phyloP scores from a whole-genome alignment of 1,140 invertebrate species.

The Helicoverpa armigera region DNA sequence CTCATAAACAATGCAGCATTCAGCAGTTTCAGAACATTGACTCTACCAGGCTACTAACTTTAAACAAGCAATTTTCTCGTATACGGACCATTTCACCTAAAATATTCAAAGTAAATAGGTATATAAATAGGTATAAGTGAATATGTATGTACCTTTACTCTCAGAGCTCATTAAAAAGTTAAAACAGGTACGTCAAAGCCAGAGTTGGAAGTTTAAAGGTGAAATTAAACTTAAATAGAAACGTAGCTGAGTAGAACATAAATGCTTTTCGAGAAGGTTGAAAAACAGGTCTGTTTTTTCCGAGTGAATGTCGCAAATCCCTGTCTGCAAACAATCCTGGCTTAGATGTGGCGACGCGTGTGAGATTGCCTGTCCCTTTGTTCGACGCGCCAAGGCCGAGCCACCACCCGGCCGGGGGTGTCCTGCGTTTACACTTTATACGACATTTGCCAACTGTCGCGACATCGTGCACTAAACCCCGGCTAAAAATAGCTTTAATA shows the following conservation, averaged over 20 bases:
- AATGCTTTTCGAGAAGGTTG: constrained; percentile 23
- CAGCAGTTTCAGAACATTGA: constrained; percentile 15
- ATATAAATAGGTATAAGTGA: no score
- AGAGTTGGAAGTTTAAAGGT: constrained; percentile 19
- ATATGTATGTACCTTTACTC: constrained; percentile 9
- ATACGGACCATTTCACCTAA: neutral
- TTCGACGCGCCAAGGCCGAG: constrained; percentile 24
- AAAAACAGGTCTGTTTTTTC: constrained; percentile 31
- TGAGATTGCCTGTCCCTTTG: constrained; percentile 42
- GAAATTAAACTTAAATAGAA: constrained; percentile 14
- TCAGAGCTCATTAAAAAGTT: constrained; percentile 34
- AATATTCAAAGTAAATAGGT: constrained; percentile 9
- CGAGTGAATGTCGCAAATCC: constrained; percentile 4
- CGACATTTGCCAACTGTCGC: constrained; percentile 38
- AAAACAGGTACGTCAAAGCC: constrained; percentile 5
- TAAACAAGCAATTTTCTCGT: constrained; percentile 25
- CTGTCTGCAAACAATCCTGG: constrained; percentile 26
- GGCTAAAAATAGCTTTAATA: constrained; percentile 31
- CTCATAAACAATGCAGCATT: constrained; percentile 31
- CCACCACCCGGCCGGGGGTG: constrained; percentile 24
- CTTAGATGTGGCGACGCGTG: constrained; percentile 22
- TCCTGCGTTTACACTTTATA: constrained; percentile 34
- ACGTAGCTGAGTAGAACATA: constrained; percentile 10
- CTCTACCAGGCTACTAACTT: constrained; percentile 13
- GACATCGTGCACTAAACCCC: constrained; percentile 19